Percentiles rank a stretch among this genome's conserved stretches.
Evolutionary conservation across 2,888 invertebrate genomes (phyloP).

Genomic region (Drosophila leonis): DNA sequence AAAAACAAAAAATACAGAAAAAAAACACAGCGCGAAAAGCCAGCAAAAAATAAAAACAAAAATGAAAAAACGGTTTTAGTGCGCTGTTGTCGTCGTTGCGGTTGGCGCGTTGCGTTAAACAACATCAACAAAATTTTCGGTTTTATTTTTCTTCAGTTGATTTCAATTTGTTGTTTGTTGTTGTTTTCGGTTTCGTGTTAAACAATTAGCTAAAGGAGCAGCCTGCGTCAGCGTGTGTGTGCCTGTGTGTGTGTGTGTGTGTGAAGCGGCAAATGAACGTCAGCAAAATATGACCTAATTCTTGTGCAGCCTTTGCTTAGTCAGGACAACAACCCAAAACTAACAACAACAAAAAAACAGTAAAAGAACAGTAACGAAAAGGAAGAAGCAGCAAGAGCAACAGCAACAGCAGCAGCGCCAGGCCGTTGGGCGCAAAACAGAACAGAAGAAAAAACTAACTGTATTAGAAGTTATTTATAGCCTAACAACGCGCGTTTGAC

Average conservation of each 20-base stretch:
- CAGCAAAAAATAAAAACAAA: constrained; percentile 12
- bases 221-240: constrained; percentile 1
- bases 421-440: too few species aligned
- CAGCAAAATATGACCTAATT: constrained; percentile 70
- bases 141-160: background rate
- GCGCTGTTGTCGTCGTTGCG: constrained; percentile 69
- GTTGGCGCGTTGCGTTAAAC: constrained; percentile 63
- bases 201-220: constrained; percentile 5
- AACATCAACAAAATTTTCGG: constrained; percentile 3
- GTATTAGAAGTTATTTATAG: constrained; percentile 8
- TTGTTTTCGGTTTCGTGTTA: background rate
- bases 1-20: constrained; percentile 14
- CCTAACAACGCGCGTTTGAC: constrained; percentile 10
- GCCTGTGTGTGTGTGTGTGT: constrained; percentile 18
- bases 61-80: constrained; percentile 49
- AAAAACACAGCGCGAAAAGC: background rate
- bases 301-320: constrained; percentile 32
- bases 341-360: background rate
- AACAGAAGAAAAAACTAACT: background rate
- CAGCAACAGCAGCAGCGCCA: background rate
- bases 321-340: constrained; percentile 45
- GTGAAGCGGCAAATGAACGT: constrained; percentile 33
- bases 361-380: background rate
- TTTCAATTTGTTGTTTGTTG: background rate
- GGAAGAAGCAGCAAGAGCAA: background rate